Evolutionary conservation across 2,113 vertebrate genomes (phyloP).

Genomic region (Gnathonemus echidnorhynchus): DNA sequence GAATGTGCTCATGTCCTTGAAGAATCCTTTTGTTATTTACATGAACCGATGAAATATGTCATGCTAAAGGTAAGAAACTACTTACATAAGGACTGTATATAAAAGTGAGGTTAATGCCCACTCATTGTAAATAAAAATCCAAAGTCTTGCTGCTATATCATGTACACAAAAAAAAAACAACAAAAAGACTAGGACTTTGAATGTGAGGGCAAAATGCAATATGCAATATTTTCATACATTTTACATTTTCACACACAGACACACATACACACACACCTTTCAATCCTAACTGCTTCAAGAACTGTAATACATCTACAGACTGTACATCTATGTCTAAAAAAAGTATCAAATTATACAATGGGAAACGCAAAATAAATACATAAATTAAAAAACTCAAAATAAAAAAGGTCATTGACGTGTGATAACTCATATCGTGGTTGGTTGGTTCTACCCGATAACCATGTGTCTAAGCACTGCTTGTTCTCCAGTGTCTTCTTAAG

Average conservation of each 20-base stretch:
- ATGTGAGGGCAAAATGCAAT: background rate
- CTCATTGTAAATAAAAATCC: background rate
- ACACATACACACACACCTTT: background rate
- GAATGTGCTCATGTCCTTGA: background rate
- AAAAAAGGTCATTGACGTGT: background rate
- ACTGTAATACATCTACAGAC: background rate
- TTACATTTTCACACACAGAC: background rate
- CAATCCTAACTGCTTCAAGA: background rate
- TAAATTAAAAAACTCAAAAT: background rate
- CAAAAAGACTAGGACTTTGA: background rate
- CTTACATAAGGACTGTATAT: background rate
- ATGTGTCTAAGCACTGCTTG: background rate
- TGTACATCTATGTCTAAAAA: background rate
- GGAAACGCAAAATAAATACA: slow-evolving; percentile 8
- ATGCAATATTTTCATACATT: background rate
- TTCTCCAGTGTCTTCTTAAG: background rate
- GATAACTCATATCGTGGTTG: background rate
- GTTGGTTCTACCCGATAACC: background rate
- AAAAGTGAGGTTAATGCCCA: background rate
- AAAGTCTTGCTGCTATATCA: background rate
- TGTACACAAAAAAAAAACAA: background rate
- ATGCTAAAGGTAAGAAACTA: background rate
- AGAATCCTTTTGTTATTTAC: background rate
- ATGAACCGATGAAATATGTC: background rate
- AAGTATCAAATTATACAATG: slow-evolving; percentile 10